Evolutionary conservation across 2,888 invertebrate genomes (phyloP).

Genomic region (Tanytarsus gracilentus): DNA sequence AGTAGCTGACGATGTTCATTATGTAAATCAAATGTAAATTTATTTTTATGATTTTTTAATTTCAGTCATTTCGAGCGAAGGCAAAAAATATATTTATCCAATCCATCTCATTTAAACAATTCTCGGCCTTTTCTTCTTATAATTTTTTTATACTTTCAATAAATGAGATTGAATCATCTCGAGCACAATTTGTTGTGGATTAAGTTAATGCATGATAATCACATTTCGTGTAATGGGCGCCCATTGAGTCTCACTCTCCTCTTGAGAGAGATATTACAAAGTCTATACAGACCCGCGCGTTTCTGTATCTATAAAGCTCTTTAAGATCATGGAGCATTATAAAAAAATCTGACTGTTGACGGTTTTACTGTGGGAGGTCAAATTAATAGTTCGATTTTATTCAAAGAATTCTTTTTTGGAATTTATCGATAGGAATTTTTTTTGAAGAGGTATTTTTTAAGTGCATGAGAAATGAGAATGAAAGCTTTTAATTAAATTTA

Average conservation of each 20-base stretch:
- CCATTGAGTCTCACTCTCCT: neutral
- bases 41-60: constrained; percentile 28
- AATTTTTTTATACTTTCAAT: neutral
- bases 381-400: too few species aligned
- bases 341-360: too few species aligned
- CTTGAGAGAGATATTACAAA: too few species aligned
- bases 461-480: too few species aligned
- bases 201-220: constrained; percentile 26
- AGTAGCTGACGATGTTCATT: constrained; percentile 24
- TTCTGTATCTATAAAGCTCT: too few species aligned
- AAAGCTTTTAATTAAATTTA: too few species aligned
- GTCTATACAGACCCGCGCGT: too few species aligned
- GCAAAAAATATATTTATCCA: neutral
- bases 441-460: too few species aligned
- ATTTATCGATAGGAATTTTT: too few species aligned
- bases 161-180: constrained; percentile 12
- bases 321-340: too few species aligned
- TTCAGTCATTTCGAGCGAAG: neutral
- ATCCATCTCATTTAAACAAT: neutral
- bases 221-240: constrained; percentile 9
- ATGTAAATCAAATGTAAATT: constrained; percentile 26
- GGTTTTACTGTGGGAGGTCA: too few species aligned
- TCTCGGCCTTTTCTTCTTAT: neutral
- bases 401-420: too few species aligned
- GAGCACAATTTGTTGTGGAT: constrained; percentile 26